Percentiles rank a stretch among this genome's conserved stretches.
phyloP scores from a whole-genome alignment of 2,888 invertebrate species.

The Synanthedon formicaeformis region DNA sequence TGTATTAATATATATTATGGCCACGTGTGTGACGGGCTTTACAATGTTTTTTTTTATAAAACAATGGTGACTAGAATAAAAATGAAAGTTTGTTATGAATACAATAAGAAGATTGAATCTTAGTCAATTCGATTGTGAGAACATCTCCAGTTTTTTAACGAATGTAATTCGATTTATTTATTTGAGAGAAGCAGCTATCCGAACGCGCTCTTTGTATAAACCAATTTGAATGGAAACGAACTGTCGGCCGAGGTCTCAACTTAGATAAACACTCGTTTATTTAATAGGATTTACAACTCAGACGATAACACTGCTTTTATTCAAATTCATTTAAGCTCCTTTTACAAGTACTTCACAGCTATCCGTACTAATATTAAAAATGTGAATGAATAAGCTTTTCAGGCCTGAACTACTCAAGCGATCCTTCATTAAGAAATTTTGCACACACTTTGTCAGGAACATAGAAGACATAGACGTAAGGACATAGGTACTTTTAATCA shows the following conservation, averaged over 20 bases:
- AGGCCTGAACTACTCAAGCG: too few relatives aligned
- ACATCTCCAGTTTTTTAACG: neutral
- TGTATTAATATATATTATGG: too few relatives aligned
- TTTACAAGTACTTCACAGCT: too few relatives aligned
- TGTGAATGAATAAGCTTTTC: too few relatives aligned
- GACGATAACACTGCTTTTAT: neutral
- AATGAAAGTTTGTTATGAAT: neutral
- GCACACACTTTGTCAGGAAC: too few relatives aligned
- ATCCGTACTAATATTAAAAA: too few relatives aligned
- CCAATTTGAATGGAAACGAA: conserved; percentile 5
- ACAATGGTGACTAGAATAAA: neutral
- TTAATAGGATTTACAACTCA: neutral
- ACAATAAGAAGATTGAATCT: neutral
- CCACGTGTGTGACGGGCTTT: too few relatives aligned
- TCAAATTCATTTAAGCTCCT: too few relatives aligned
- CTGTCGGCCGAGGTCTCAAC: neutral
- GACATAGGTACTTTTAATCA: too few relatives aligned
- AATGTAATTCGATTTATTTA: neutral
- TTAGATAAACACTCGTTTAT: conserved; percentile 3
- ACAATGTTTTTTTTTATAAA: neutral
- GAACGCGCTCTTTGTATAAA: conserved; percentile 4
- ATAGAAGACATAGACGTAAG: too few relatives aligned
- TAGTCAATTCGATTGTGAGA: neutral
- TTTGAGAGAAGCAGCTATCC: neutral
- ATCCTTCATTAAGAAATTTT: too few relatives aligned